These are phyloP conservation scores for Erebia aethiops DNA, from an alignment of 2,888 invertebrate species.

Conservation along the genomic window DNA sequence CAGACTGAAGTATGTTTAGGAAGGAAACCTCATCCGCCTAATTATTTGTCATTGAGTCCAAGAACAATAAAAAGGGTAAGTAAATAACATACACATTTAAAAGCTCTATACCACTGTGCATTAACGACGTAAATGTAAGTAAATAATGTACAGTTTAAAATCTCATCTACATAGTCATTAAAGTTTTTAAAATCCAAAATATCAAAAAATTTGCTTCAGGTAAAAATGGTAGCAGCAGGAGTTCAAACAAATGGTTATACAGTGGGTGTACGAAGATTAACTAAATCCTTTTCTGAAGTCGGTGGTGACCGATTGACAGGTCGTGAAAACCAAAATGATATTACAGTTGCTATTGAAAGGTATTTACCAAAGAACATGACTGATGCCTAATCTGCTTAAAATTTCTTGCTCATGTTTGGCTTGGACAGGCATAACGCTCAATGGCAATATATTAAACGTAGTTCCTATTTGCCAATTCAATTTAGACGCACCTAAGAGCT, in stretches of 20 bases:
- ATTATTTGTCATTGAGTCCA: conserved; percentile 89
- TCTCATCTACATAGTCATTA: no score
- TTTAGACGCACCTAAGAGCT: background rate
- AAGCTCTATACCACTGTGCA: background rate
- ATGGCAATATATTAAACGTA: background rate
- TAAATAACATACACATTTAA: background rate
- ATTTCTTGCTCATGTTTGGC: conserved; percentile 9
- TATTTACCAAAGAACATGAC: conserved; percentile 40
- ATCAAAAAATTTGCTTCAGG: conserved; percentile 64
- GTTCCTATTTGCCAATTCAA: no score
- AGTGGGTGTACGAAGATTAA: conserved; percentile 85
- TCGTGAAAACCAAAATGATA: conserved; percentile 61
- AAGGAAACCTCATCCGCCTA: conserved; percentile 87
- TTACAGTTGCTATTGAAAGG: conserved; percentile 66
- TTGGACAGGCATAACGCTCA: background rate
- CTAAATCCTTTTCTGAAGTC: conserved; percentile 93
- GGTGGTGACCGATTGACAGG: conserved; percentile 68
- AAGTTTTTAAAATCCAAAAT: no score
- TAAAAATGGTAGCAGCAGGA: conserved; percentile 94
- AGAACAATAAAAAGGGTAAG: conserved; percentile 89
- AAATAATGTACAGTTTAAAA: background rate
- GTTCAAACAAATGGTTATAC: conserved; percentile 93
- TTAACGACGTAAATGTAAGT: background rate
- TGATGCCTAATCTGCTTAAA: background rate
- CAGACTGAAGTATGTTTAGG: conserved; percentile 92